phyloP scores from a whole-genome alignment of 2,888 invertebrate genomes.

The Thymelicus sylvestris region DNA sequence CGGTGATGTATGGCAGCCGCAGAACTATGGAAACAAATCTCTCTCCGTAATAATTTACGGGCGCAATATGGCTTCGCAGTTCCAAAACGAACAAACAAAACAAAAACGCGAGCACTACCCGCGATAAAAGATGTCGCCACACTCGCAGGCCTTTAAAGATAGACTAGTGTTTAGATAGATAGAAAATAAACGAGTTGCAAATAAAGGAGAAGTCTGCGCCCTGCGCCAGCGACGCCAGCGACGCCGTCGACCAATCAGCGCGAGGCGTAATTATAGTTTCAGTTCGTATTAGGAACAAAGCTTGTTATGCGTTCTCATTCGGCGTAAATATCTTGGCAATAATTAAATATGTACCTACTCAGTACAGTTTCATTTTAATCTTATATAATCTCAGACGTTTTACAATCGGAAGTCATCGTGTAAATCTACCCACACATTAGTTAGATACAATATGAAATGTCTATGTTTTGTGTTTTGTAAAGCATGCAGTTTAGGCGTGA shows the following conservation, averaged over 20 bases:
- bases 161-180: conserved; percentile 59
- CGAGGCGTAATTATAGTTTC: conserved; percentile 75
- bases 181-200: conserved; percentile 61
- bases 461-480: too few relatives aligned
- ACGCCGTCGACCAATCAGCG: conserved; percentile 65
- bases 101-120: conserved; percentile 72
- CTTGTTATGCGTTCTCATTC: conserved; percentile 69
- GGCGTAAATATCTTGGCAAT: conserved; percentile 52
- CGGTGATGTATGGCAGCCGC: conserved; percentile 80
- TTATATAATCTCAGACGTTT: too few relatives aligned
- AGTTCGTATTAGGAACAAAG: conserved; percentile 78
- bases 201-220: conserved; percentile 60
- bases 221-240: conserved; percentile 38
- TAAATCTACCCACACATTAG: too few relatives aligned
- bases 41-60: conserved; percentile 78
- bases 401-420: too few relatives aligned
- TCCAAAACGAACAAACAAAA: conserved; percentile 74
- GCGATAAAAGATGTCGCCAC: conserved; percentile 80
- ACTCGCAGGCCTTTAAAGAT: conserved; percentile 72
- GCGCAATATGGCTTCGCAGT: conserved; percentile 76
- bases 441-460: too few relatives aligned
- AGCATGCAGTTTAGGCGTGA: too few relatives aligned
- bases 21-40: conserved; percentile 83
- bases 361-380: too few relatives aligned
- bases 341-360: not conserved